Evolutionary conservation across 2,888 invertebrate genomes (phyloP), one percentile per base, ranked within the genome.

Genomic region (Pyrrhosoma nymphula): DNA sequence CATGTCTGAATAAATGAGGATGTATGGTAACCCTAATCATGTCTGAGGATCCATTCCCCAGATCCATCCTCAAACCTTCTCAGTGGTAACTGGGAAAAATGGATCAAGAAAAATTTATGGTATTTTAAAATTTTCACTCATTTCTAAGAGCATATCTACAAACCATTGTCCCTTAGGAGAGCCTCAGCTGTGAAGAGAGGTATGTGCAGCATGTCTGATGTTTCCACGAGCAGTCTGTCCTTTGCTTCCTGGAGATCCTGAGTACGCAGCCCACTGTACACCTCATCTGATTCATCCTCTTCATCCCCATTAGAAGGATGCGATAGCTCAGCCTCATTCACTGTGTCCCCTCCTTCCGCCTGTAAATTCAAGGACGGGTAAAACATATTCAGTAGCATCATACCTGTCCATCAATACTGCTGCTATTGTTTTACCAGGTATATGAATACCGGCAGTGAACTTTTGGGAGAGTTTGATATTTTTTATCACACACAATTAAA

Each of bases 231-330:
- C 95, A 98, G 97, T 96, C 98, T 98, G 96, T 98, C 98, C 96
- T 98, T 98, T 69, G 98, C 98, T 96, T 98, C 98, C 96, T 98
- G 98, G 69, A 98, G 97, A 96, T 98, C 98, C 96, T 98, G 98
- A 95, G 98, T 98, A 95, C 98, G 97, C 95, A 98, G 96, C 12
- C 98, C 98, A 96, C 97, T 97, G 96, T 97, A 97, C n/a, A 97
- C 97, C 96, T 97, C 97, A 95, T 97, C 97, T 95, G 97, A 97
- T 95, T 97, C 97, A 26, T 95, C 95, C 39, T 95, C 95, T 75
- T 95, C 91, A 20, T 90, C 95, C 56, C 56, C 95, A 60, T 88
- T 95, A 14, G 88, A 88, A 35, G 88, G 95, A 23, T 95, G 63
- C 75, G 96, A 96, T 30, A 97, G 96, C 96, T 97, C 97, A 95